Evolutionary conservation across 2,888 invertebrate species (phyloP).

Genomic region (Drosophila fungiperda): DNA sequence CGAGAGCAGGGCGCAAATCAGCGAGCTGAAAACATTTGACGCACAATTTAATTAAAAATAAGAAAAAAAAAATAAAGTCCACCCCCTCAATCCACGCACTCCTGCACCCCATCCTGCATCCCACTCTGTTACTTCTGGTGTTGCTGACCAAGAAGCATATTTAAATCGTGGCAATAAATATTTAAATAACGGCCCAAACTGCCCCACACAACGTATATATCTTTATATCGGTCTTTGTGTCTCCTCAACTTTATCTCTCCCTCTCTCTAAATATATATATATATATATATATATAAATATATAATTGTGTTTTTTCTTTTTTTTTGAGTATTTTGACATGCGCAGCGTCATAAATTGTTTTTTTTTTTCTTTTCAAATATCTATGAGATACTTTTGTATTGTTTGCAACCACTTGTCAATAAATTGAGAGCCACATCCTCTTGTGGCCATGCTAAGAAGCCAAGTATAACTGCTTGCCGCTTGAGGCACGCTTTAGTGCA

Average conservation of each 20-base stretch:
- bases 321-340: not conserved
- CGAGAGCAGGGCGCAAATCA: conserved; percentile 49
- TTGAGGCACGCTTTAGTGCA: not conserved
- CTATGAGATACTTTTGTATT: conserved; percentile 23
- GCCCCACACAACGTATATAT: not conserved
- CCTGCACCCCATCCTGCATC: not conserved
- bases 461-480: not conserved
- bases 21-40: conserved; percentile 74
- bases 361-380: conserved; percentile 13
- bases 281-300: not conserved
- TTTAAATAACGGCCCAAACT: conserved; percentile 27
- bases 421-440: not conserved
- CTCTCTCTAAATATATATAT: not conserved
- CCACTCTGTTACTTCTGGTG: not conserved
- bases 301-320: not conserved
- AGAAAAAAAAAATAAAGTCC: conserved; percentile 24
- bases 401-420: conserved; percentile 20
- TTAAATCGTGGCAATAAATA: conserved; percentile 51
- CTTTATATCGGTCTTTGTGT: not conserved
- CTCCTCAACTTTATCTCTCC: not conserved
- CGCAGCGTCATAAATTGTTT: conserved; percentile 5
- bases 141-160: conserved; percentile 20
- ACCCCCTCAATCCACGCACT: not conserved
- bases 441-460: not conserved
- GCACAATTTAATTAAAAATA: conserved; percentile 77